Conservation (phyloP, 2,888 invertebrate genomes). For the Himalopsyche anomala region DNA sequence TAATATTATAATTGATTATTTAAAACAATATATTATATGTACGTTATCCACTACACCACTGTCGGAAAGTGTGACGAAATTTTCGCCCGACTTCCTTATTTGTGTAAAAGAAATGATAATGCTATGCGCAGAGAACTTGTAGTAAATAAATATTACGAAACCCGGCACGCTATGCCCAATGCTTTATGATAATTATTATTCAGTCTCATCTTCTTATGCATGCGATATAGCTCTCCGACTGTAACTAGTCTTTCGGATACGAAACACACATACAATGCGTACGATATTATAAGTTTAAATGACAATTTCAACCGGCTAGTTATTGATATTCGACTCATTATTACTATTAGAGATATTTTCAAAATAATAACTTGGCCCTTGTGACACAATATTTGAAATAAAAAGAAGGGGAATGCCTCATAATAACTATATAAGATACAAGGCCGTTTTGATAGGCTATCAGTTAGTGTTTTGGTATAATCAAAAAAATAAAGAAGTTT, state of each 20-base stretch:
- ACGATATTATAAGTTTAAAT: neutral
- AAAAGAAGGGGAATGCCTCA: neutral
- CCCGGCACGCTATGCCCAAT: neutral
- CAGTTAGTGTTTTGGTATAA: conserved; percentile 1
- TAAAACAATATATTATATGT: too few species aligned
- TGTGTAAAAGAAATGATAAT: neutral
- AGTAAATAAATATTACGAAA: conserved; percentile 2
- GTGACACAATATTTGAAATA: neutral
- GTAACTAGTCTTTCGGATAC: neutral
- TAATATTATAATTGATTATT: too few species aligned
- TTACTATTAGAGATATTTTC: neutral
- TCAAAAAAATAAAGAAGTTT: neutral
- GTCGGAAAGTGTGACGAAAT: conserved; percentile 14
- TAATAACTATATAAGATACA: conserved; percentile 37
- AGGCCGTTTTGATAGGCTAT: conserved; percentile 5
- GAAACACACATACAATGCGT: neutral
- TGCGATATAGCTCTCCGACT: neutral
- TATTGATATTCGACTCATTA: neutral
- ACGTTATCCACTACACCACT: neutral
- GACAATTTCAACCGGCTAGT: neutral
- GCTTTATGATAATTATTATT: neutral
- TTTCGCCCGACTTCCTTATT: conserved; percentile 2
- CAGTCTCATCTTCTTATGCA: conserved; percentile 1
- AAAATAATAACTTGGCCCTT: neutral
- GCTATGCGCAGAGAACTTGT: neutral